Evolutionary conservation across 2,113 vertebrate species (phyloP).

Genomic region (Ia io): DNA sequence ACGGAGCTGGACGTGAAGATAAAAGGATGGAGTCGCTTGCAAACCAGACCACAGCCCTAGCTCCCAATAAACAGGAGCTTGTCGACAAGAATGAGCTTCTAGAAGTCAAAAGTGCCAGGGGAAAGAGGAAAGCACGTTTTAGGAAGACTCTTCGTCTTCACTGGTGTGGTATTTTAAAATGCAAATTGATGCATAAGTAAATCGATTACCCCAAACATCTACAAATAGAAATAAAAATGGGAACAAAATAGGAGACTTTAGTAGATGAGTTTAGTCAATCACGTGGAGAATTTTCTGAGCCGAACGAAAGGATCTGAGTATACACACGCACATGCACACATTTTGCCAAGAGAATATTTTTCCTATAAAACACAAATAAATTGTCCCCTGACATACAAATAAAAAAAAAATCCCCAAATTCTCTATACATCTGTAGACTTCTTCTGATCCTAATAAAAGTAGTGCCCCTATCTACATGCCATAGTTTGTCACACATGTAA

Average conservation of each 20-base stretch:
- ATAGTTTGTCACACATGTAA: not conserved
- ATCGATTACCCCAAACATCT: not conserved
- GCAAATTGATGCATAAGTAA: not conserved
- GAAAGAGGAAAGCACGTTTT: not conserved
- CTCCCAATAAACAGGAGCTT: not conserved
- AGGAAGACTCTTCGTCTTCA: not conserved
- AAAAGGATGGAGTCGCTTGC: not conserved
- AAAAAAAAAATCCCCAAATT: not conserved
- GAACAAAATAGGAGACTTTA: not conserved
- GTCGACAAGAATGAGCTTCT: not conserved
- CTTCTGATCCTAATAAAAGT: not conserved
- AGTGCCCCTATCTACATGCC: not conserved
- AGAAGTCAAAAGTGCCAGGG: not conserved
- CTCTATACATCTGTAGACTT: not conserved
- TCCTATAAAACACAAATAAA: not conserved
- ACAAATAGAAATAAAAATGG: not conserved
- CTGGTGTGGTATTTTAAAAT: not conserved
- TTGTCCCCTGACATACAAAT: not conserved
- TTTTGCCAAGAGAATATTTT: slow-evolving; percentile 7
- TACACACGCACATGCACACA: not conserved
- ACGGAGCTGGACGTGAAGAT: not conserved
- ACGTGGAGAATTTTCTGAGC: not conserved
- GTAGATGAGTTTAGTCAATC: not conserved
- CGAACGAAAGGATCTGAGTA: not conserved
- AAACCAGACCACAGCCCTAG: not conserved